Conservation (phyloP, 2,888 invertebrate species). For the Horisme vitalbata region DNA sequence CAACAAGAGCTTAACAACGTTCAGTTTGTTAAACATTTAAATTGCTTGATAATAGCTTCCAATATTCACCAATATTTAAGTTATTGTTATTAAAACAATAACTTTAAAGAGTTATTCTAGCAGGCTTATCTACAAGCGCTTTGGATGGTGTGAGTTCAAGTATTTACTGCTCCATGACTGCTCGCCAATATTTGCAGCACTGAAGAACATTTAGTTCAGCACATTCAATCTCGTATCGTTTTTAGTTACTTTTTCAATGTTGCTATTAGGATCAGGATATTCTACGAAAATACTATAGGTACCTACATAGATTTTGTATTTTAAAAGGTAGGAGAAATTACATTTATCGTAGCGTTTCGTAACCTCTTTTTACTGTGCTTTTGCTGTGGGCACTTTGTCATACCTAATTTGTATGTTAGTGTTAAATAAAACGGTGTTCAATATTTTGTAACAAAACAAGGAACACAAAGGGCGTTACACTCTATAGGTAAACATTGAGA, state of each 20-base stretch:
- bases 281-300: neutral
- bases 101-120: too few relatives aligned
- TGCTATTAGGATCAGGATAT: too few relatives aligned
- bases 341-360: conserved; percentile 45
- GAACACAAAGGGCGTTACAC: conserved; percentile 81
- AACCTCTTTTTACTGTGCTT: conserved; percentile 54
- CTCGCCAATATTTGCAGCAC: too few relatives aligned
- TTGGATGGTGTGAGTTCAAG: too few relatives aligned
- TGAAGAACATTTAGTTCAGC: too few relatives aligned
- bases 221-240: too few relatives aligned
- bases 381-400: conserved; percentile 60
- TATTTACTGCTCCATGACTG: too few relatives aligned
- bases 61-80: conserved; percentile 37
- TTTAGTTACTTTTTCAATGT: too few relatives aligned
- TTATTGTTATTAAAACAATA: too few relatives aligned
- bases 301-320: neutral
- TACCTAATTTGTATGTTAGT: conserved; percentile 76
- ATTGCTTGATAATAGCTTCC: conserved; percentile 44
- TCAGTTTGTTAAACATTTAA: conserved; percentile 48
- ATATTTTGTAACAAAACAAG: conserved; percentile 83
- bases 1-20: conserved; percentile 55
- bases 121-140: too few relatives aligned
- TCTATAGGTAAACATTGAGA: conserved; percentile 66
- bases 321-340: neutral
- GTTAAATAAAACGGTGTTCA: conserved; percentile 82